phyloP scores from a whole-genome alignment of 2,113 vertebrate species.

The Coracopsis vasa region DNA sequence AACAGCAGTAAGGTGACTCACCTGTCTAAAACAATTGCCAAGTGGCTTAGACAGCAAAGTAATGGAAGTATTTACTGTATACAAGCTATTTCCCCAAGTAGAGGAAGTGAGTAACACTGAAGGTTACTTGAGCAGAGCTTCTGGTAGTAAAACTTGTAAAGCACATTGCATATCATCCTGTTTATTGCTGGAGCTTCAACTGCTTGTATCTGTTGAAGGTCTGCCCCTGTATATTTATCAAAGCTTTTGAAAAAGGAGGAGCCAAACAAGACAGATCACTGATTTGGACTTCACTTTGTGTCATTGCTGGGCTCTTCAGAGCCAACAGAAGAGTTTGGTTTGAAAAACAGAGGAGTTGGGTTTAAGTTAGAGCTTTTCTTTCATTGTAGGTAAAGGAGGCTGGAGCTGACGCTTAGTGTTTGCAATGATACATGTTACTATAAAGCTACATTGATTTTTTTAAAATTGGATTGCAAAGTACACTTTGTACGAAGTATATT shows the following conservation, averaged over 20 bases:
- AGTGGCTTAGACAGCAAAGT: not conserved
- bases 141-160: not conserved
- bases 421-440: not conserved
- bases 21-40: not conserved
- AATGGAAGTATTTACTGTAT: not conserved
- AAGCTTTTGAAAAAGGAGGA: not conserved
- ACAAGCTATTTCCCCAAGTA: not conserved
- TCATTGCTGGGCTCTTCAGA: not conserved
- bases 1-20: not conserved
- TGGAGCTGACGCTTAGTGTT: not conserved
- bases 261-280: not conserved
- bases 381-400: not conserved
- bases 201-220: not conserved
- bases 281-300: not conserved
- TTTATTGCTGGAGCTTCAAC: not conserved
- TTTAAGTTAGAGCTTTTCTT: not conserved
- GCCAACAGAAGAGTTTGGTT: not conserved
- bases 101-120: not conserved
- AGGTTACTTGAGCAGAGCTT: not conserved
- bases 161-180: accelerated
- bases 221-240: not conserved
- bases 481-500: not conserved
- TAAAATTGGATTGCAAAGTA: not conserved
- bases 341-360: not conserved
- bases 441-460: not conserved